These are phyloP conservation scores for Isaurus tuberculatus DNA, from an alignment of 92 coral and sea anemone species.

Conservation along the genomic window DNA sequence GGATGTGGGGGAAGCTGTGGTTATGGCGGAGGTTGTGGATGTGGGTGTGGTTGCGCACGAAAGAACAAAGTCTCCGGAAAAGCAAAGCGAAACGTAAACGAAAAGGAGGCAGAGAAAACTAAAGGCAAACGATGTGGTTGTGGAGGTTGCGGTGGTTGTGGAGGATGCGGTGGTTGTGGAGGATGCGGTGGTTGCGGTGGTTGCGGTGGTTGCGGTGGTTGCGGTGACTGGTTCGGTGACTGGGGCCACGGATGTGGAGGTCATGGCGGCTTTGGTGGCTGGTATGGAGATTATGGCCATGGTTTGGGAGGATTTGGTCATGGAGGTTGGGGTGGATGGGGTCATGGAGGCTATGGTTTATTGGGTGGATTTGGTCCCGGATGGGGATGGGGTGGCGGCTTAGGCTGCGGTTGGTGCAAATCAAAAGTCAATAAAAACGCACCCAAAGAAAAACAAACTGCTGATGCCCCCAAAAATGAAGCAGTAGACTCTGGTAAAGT, in stretches of 20 bases:
- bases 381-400: conserved; percentile 53
- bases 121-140: conserved; percentile 42
- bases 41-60: conserved; percentile 60
- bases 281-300: conserved; percentile 4
- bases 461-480: conserved; percentile 1
- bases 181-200: conserved; percentile 25
- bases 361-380: conserved; percentile 49
- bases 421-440: conserved; percentile 68
- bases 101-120: conserved; percentile 9
- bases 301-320: conserved; percentile 48
- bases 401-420: conserved; percentile 61
- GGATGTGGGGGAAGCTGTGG: conserved; percentile 65
- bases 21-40: conserved; percentile 57
- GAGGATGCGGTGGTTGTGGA: conserved; percentile 6
- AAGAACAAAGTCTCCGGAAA: conserved; percentile 48
- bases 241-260: conserved; percentile 38
- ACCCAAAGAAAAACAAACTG: not conserved
- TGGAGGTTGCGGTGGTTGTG: conserved; percentile 12
- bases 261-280: not conserved
- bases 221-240: conserved; percentile 46
- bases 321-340: conserved; percentile 49
- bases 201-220: conserved; percentile 57
- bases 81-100: conserved; percentile 24
- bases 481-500: not conserved
- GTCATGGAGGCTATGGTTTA: conserved; percentile 59